phyloP scores from a whole-genome alignment of 2,797 vertebrate genomes.

The Moxostoma hubbsi region DNA sequence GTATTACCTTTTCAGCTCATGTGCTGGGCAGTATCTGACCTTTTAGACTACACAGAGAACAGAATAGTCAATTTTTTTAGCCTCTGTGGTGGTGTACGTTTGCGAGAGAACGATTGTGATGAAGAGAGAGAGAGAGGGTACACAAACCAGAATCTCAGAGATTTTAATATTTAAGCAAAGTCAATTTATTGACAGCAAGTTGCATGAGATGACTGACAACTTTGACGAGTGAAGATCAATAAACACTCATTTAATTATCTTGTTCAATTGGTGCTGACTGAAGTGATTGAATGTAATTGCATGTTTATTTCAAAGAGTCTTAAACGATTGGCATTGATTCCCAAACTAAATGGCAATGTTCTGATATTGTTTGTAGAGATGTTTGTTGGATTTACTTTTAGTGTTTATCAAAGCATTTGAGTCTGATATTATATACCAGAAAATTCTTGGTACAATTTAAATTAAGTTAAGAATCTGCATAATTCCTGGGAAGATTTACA shows the following conservation, averaged over 20 bases:
- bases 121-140: slow-evolving; percentile 23
- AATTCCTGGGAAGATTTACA: slow-evolving; percentile 40
- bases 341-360: slow-evolving; percentile 27
- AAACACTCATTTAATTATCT: slow-evolving; percentile 22
- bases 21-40: slow-evolving; percentile 31
- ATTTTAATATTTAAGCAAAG: slow-evolving; percentile 4
- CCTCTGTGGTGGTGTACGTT: background rate
- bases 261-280: slow-evolving; percentile 1
- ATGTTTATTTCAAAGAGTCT: slow-evolving; percentile 8
- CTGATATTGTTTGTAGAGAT: slow-evolving; percentile 3
- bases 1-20: slow-evolving; percentile 49
- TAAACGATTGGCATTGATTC: slow-evolving; percentile 36
- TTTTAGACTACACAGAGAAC: slow-evolving; percentile 34
- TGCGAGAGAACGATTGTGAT: background rate
- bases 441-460: slow-evolving; percentile 23
- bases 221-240: slow-evolving; percentile 8
- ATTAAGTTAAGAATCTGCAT: slow-evolving; percentile 17
- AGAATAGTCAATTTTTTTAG: slow-evolving; percentile 18
- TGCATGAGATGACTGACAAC: slow-evolving; percentile 11
- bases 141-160: slow-evolving; percentile 7
- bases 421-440: slow-evolving; percentile 30
- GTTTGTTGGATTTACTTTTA: slow-evolving; percentile 25
- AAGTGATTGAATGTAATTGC: slow-evolving; percentile 10
- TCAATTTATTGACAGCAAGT: background rate
- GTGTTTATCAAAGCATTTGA: slow-evolving; percentile 26